Percentiles rank a stretch among this genome's conserved stretches.
Conservation (phyloP, 2,797 vertebrate genomes). For the Myoxocephalus aenaeus region DNA sequence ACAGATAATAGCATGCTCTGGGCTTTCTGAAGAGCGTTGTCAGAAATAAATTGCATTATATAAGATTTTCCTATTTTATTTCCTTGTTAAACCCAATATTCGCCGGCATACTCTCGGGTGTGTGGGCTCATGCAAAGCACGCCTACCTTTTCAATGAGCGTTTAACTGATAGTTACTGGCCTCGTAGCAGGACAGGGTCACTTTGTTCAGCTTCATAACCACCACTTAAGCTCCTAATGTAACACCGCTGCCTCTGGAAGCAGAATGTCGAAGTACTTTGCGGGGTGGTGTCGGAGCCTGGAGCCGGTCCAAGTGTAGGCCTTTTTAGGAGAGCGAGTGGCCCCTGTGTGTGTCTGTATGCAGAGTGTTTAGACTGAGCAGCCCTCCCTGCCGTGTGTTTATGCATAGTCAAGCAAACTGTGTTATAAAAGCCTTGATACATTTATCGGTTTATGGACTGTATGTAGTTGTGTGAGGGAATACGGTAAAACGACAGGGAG, state of each 20-base stretch:
- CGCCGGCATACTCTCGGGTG: neutral
- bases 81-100: slow-evolving; percentile 5
- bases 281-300: slow-evolving; percentile 55
- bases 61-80: slow-evolving; percentile 10
- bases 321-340: slow-evolving; percentile 75
- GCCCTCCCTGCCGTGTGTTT: slow-evolving; percentile 70
- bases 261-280: slow-evolving; percentile 48
- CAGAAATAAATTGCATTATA: slow-evolving; percentile 24
- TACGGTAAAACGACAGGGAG: neutral
- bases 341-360: slow-evolving; percentile 38
- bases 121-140: neutral
- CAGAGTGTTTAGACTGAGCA: slow-evolving; percentile 73
- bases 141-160: neutral
- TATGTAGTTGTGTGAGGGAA: slow-evolving; percentile 16
- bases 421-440: slow-evolving; percentile 62
- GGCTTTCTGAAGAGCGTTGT: slow-evolving; percentile 12
- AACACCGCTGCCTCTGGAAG: neutral
- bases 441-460: slow-evolving; percentile 38
- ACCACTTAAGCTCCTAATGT: slow-evolving; percentile 22
- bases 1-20: slow-evolving; percentile 20
- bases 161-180: slow-evolving; percentile 23
- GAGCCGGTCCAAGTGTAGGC: slow-evolving; percentile 60
- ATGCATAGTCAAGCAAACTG: slow-evolving; percentile 61
- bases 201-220: slow-evolving; percentile 51
- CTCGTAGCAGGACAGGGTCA: slow-evolving; percentile 19